Conservation (phyloP, 2,113 vertebrate species). For the Promerops cafer region DNA sequence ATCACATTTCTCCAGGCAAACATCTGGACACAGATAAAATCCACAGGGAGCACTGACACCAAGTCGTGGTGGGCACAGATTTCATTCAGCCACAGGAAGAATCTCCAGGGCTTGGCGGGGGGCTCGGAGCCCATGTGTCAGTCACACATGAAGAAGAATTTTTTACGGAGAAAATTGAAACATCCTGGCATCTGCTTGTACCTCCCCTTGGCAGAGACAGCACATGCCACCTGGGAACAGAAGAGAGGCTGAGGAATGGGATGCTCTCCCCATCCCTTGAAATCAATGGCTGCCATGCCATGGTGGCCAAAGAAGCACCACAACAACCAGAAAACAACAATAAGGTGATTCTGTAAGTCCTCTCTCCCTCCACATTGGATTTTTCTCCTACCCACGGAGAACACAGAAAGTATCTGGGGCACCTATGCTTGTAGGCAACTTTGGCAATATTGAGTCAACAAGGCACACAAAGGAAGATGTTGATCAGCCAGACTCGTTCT, state of each 20-base stretch:
- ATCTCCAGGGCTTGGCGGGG: accelerated
- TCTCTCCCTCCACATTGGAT: background rate
- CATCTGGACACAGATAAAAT: background rate
- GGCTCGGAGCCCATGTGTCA: accelerated
- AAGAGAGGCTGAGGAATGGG: accelerated
- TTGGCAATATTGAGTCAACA: too few relatives aligned
- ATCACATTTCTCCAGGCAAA: background rate
- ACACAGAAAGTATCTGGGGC: background rate
- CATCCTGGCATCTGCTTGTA: conserved; percentile 93
- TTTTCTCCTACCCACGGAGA: background rate
- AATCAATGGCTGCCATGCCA: background rate
- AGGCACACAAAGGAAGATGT: accelerated
- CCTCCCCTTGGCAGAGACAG: conserved; percentile 82
- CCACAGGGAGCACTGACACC: accelerated
- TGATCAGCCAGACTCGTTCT: background rate
- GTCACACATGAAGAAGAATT: conserved; percentile 74
- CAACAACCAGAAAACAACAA: background rate
- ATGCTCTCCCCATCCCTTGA: background rate
- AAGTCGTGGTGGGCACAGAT: accelerated
- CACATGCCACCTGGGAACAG: conserved; percentile 77
- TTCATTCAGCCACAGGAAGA: accelerated
- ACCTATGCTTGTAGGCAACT: background rate
- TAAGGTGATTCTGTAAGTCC: background rate
- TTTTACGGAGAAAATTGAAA: conserved; percentile 92
- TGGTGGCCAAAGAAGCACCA: accelerated